Percentiles rank a stretch among this genome's conserved stretches.
Conservation (phyloP, 1,140 invertebrate genomes). For the Scaptomyza hsui region DNA sequence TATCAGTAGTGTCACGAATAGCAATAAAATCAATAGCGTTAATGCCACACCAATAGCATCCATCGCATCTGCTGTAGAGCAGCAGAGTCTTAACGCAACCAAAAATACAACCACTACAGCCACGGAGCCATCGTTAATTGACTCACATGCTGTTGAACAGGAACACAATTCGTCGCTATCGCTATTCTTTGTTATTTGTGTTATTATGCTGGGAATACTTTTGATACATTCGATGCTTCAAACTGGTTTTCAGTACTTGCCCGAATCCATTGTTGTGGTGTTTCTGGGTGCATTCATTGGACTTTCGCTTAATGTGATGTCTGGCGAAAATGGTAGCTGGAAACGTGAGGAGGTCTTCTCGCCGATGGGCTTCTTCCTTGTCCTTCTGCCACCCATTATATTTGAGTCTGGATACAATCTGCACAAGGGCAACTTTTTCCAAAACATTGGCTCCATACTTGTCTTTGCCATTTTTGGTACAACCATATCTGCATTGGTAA, state of each 20-base stretch:
- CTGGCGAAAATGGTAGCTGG: slow-evolving; percentile 96
- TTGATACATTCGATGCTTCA: slow-evolving; percentile 97
- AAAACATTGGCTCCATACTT: slow-evolving; percentile 97
- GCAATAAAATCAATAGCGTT: neutral
- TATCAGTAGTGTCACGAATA: neutral
- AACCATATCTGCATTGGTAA: slow-evolving; percentile 94
- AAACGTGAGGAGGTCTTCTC: slow-evolving; percentile 98
- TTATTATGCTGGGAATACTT: slow-evolving; percentile 95
- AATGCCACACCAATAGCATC: slow-evolving; percentile 6
- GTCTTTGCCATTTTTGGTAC: slow-evolving; percentile 99
- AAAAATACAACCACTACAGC: slow-evolving; percentile 50
- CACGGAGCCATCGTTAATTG: slow-evolving; percentile 83
- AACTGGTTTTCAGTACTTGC: slow-evolving; percentile 97
- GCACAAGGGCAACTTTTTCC: slow-evolving; percentile 99
- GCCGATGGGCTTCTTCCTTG: slow-evolving; percentile 98
- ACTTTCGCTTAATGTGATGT: slow-evolving; percentile 95
- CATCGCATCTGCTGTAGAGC: neutral
- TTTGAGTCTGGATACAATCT: slow-evolving; percentile 99
- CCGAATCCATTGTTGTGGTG: slow-evolving; percentile 98
- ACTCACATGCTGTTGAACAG: slow-evolving; percentile 95
- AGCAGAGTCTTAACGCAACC: slow-evolving; percentile 8
- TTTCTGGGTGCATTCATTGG: slow-evolving; percentile 97
- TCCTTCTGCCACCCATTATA: slow-evolving; percentile 98
- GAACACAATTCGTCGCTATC: slow-evolving; percentile 98
- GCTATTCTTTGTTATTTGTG: slow-evolving; percentile 97